Evolutionary conservation across 2,888 invertebrate species (phyloP).

Genomic region (Hypercompe scribonia): DNA sequence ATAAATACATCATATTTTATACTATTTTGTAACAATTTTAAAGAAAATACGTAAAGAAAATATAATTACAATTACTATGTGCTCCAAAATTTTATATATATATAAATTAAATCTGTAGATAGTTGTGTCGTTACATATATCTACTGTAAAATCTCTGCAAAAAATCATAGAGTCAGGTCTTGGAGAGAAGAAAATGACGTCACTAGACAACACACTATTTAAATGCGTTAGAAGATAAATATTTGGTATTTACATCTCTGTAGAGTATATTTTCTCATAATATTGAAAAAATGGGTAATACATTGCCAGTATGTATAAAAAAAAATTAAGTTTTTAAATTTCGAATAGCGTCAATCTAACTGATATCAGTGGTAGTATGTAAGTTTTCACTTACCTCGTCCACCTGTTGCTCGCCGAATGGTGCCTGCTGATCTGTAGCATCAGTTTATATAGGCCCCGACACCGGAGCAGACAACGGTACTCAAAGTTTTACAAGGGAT

Average conservation of each 20-base stretch:
- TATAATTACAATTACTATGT: too few relatives aligned
- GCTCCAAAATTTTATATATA: too few relatives aligned
- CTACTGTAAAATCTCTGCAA: not conserved
- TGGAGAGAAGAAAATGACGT: not conserved
- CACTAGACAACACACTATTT: too few relatives aligned
- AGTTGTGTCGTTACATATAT: not conserved
- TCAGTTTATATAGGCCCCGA: constrained; percentile 74
- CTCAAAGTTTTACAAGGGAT: constrained; percentile 63
- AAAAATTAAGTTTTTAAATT: not conserved
- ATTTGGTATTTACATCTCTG: not conserved
- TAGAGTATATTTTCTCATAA: not conserved
- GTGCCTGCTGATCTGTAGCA: constrained; percentile 55
- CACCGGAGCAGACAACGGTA: constrained; percentile 57
- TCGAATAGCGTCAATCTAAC: too few relatives aligned
- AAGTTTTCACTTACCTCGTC: constrained; percentile 67
- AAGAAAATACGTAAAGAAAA: too few relatives aligned
- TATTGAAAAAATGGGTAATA: not conserved
- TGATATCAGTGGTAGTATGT: not conserved
- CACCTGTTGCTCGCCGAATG: constrained; percentile 81
- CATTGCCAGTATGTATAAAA: not conserved
- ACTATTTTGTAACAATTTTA: too few relatives aligned
- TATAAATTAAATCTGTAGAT: not conserved
- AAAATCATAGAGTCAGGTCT: not conserved
- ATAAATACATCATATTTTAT: too few relatives aligned
- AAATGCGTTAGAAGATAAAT: too few relatives aligned